phyloP scores from a whole-genome alignment of 2,888 invertebrate species.

The Agrypnus murinus region DNA sequence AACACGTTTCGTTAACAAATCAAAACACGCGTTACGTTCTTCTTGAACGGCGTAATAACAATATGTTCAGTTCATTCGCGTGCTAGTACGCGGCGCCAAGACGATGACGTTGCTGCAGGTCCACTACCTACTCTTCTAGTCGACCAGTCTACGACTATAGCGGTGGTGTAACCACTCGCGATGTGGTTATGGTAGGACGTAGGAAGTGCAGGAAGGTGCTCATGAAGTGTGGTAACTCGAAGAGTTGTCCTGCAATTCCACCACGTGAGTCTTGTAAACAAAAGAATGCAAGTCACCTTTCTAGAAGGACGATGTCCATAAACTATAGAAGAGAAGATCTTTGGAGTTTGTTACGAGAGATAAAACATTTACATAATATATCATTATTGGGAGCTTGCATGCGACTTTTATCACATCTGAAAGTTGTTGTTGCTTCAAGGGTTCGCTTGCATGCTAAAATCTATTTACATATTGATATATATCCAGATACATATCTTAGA shows the following conservation, averaged over 20 bases:
- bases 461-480: too few species aligned
- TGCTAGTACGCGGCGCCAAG: slow-evolving; percentile 38
- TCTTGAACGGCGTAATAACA: slow-evolving; percentile 2
- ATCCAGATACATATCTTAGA: too few species aligned
- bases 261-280: neutral
- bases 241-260: slow-evolving; percentile 27
- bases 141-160: slow-evolving; percentile 45
- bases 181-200: slow-evolving; percentile 48
- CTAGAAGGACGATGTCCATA: too few species aligned
- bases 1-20: slow-evolving; percentile 21
- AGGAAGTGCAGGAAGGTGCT: slow-evolving; percentile 50
- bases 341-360: too few species aligned
- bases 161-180: slow-evolving; percentile 39
- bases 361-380: too few species aligned
- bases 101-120: slow-evolving; percentile 45
- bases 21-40: slow-evolving; percentile 7
- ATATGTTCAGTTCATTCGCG: slow-evolving; percentile 16
- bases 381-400: too few species aligned
- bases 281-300: too few species aligned
- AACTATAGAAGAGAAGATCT: too few species aligned
- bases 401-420: too few species aligned
- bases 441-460: too few species aligned
- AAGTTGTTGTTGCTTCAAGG: too few species aligned
- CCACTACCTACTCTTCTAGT: slow-evolving; percentile 42
- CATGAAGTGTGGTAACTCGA: slow-evolving; percentile 33